Conservation (phyloP, 1,140 invertebrate species). For the Caerostris extrusa region DNA sequence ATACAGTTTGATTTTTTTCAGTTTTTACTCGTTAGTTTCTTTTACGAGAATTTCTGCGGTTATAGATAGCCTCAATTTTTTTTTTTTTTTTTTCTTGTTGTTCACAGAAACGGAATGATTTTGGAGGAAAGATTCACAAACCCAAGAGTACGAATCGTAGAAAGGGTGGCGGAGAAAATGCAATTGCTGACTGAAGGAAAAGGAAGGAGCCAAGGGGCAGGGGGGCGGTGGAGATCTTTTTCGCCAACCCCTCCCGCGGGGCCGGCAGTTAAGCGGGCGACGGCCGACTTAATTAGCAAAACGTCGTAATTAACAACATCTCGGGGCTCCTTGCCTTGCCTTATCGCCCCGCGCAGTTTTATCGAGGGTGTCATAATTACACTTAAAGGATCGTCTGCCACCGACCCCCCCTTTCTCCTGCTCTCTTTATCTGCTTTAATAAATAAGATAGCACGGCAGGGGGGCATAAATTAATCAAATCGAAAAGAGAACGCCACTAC, state of each 20-base stretch:
- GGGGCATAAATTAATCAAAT: constrained; percentile 5
- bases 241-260: background rate
- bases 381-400: constrained; percentile 5
- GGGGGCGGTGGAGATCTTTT: background rate
- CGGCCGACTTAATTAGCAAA: constrained; percentile 28
- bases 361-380: constrained; percentile 29
- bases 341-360: background rate
- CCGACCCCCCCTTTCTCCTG: background rate
- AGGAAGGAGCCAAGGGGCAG: background rate
- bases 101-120: no score
- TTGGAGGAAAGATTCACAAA: no score
- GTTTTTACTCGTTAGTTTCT: no score
- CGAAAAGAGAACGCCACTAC: background rate
- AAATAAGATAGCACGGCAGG: constrained; percentile 31
- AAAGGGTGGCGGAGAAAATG: no score
- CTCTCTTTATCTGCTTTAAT: constrained; percentile 10
- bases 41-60: no score
- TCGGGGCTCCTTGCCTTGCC: background rate
- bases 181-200: no score
- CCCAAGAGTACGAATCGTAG: no score
- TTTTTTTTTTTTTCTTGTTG: no score
- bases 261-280: background rate
- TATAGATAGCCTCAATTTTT: no score
- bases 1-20: no score
- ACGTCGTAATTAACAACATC: constrained; percentile 42